Base-by-base conservation (phyloP, 2,113 vertebrate species). In the Larimichthys crocea region DNA sequence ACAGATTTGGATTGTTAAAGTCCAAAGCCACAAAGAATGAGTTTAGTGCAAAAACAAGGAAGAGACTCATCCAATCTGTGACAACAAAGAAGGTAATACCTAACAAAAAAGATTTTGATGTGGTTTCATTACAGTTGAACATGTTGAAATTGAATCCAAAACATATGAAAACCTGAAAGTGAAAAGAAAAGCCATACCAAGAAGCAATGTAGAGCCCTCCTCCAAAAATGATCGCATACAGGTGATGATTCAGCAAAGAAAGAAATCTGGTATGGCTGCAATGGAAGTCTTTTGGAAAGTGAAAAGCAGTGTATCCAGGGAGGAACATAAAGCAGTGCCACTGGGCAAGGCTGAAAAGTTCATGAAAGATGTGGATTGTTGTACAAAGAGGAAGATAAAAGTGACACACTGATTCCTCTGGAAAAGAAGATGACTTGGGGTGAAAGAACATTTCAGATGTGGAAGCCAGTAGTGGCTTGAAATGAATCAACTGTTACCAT, bases 311-410 rank as follows among this genome's bases (percentile, higher is more conserved):
- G n/a, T 44, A 14, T 62, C 57, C 66, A 35, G 3, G 10, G 50
- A 88, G 53, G 46, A 80, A 62, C 52, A 48, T 48, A n/a, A 42
- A 79, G 44, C 44, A 46, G 17, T 70, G 31, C 83, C 76, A 26
- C 11, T 42, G 56, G 35, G 9, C 19, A 52, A 75, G 31, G 20
- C 5, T 55, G 74, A 74, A 35, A 44, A 59, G 29, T 49, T 17
- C 57, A 72, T 48, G 61, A 61, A 61, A 22, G 46, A 65, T 49
- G 16, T 50, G 52, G 66, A 64, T 61, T 69, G 14, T 67, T 46
- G 52, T 60, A 3, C 44, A 72, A 10, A 16, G 10, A 64, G 29
- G 44, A 70, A 49, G 46, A 10, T 31, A 53, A 55, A 55, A 61
- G 48, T 52, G 20, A 70, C 12, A 26, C 62, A 66, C 65, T 62